Percentiles rank a stretch among this genome's conserved stretches.
Evolutionary conservation across 2,797 vertebrate genomes (phyloP).

Genomic region (Notamacropus eugenii): DNA sequence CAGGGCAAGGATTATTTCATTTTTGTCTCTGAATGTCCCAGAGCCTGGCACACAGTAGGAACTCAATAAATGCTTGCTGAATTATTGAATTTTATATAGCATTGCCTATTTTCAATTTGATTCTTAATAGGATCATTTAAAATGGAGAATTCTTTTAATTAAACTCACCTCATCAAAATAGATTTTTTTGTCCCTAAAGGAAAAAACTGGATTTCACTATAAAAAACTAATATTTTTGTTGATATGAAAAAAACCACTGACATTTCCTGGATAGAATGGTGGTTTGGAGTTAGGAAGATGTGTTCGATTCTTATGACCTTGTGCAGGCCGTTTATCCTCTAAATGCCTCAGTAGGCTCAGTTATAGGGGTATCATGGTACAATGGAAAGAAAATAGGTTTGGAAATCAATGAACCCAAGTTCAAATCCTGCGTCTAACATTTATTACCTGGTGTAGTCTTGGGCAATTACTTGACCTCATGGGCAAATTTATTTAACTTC

Average conservation of each 20-base stretch:
- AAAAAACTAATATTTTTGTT: conserved; percentile 60
- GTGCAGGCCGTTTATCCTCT: background rate
- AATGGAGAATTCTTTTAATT: conserved; percentile 61
- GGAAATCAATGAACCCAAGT: background rate
- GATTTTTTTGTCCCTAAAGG: conserved; percentile 46
- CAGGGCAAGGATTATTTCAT: background rate
- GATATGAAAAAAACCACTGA: conserved; percentile 62
- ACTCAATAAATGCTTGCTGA: background rate
- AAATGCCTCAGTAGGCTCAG: background rate
- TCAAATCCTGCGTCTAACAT: background rate
- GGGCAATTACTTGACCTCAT: background rate
- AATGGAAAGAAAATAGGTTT: background rate
- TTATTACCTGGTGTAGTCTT: background rate
- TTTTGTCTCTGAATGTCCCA: background rate
- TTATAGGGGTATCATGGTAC: background rate
- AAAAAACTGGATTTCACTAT: conserved; percentile 50
- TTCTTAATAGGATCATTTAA: conserved; percentile 57
- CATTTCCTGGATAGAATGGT: background rate
- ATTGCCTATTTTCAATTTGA: conserved; percentile 30
- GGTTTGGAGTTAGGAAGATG: background rate
- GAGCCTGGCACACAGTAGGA: background rate
- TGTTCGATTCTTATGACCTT: background rate
- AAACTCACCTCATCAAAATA: conserved; percentile 74
- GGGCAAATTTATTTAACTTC: background rate
- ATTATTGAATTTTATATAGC: background rate